These are phyloP conservation scores for Rapana venosa DNA, from an alignment of 2,888 invertebrate genomes.

Conservation along the genomic window DNA sequence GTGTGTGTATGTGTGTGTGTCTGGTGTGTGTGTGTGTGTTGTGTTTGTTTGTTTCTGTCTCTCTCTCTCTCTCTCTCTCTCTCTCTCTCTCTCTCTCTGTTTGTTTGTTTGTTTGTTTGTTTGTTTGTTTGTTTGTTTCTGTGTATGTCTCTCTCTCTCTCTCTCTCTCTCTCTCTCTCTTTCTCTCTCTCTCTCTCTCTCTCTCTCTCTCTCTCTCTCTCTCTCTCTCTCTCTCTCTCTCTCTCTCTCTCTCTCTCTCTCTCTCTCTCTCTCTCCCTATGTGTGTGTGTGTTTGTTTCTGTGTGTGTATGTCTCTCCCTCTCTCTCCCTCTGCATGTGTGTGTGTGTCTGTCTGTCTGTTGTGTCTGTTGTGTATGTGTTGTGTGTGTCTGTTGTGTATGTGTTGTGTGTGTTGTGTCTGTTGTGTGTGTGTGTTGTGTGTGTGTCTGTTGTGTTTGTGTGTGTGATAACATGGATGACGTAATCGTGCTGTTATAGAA, in stretches of 20 bases:
- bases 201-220: not conserved
- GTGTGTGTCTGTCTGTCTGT: no score
- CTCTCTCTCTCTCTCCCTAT: not conserved
- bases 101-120: not conserved
- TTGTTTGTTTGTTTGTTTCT: not conserved
- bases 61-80: not conserved
- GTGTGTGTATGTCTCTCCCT: not conserved
- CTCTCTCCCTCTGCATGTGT: not conserved
- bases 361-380: no score
- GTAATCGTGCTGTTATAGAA: no score
- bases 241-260: not conserved
- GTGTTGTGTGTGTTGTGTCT: no score
- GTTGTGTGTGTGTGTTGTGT: no score
- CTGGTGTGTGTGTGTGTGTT: not conserved
- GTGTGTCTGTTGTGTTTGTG: no score
- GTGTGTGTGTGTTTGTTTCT: not conserved
- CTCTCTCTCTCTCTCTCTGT: no score
- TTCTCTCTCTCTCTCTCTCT: not conserved
- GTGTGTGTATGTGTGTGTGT: not conserved
- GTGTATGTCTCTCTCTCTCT: no score
- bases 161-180: slow-evolving; percentile 7
- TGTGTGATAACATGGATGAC: no score
- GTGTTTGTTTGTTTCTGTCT: no score
- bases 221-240: not conserved
- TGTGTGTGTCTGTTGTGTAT: no score